Evolutionary conservation across 2,888 invertebrate species (phyloP).

Genomic region (Scaptomyza parva): DNA sequence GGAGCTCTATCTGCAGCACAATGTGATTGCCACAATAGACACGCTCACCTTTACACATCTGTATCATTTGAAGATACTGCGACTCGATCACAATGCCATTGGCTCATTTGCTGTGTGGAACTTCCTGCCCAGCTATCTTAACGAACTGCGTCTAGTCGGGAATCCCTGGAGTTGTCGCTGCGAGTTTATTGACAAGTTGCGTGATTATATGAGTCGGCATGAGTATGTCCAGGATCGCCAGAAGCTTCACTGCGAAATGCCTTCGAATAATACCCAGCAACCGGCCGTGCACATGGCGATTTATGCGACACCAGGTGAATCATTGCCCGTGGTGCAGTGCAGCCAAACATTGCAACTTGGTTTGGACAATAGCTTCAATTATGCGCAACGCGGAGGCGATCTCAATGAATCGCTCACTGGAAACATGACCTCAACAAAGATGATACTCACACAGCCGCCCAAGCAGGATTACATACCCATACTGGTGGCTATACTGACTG

Average conservation of each 20-base stretch:
- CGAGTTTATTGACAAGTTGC: constrained; percentile 91
- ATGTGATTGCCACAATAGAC: constrained; percentile 92
- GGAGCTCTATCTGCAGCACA: constrained; percentile 94
- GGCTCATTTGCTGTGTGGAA: constrained; percentile 93
- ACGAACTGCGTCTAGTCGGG: constrained; percentile 89
- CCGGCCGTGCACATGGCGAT: constrained; percentile 72
- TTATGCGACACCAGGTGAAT: constrained; percentile 65
- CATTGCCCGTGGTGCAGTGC: constrained; percentile 77
- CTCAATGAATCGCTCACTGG: constrained; percentile 84
- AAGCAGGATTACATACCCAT: constrained; percentile 94
- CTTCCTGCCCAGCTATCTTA: constrained; percentile 87
- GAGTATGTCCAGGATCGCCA: constrained; percentile 90
- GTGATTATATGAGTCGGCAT: constrained; percentile 92
- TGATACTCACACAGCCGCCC: constrained; percentile 83
- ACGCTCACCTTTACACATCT: constrained; percentile 93
- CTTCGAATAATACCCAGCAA: constrained; percentile 78
- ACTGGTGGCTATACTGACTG: constrained; percentile 90
- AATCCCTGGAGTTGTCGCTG: constrained; percentile 97
- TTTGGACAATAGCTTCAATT: constrained; percentile 57
- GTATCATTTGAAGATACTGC: constrained; percentile 92
- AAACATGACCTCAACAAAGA: constrained; percentile 89
- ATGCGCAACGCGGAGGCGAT: constrained; percentile 55
- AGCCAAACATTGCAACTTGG: constrained; percentile 71
- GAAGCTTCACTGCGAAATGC: constrained; percentile 89
- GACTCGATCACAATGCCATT: constrained; percentile 93